These are phyloP conservation scores for Erythrolamprus reginae DNA, from an alignment of 2,113 vertebrate species.

Conservation along the genomic window DNA sequence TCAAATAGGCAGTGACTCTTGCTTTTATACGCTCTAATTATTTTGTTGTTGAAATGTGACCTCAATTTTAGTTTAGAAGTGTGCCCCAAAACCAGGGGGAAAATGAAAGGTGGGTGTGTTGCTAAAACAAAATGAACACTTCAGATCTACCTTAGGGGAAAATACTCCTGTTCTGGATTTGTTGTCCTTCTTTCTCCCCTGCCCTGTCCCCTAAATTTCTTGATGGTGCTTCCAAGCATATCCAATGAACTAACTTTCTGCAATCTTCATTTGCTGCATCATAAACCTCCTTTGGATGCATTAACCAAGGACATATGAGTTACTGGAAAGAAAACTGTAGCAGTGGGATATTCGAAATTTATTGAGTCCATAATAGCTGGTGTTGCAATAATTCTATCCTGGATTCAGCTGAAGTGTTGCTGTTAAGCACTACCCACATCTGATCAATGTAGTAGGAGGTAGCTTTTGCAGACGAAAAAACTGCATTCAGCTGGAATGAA, in stretches of 20 bases:
- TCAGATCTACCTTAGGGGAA: slow-evolving; percentile 12
- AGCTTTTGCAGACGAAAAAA: accelerated
- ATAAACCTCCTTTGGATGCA: slow-evolving; percentile 18
- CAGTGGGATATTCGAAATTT: slow-evolving; percentile 10
- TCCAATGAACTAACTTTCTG: slow-evolving; percentile 21
- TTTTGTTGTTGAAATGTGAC: neutral
- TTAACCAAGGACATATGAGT: slow-evolving; percentile 18
- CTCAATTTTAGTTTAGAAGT: neutral
- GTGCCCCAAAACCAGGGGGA: neutral
- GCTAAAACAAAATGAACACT: slow-evolving; percentile 15
- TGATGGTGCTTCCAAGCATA: slow-evolving; percentile 12
- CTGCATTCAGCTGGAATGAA: slow-evolving; percentile 17
- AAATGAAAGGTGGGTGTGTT: slow-evolving; percentile 17
- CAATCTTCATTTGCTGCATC: slow-evolving; percentile 24
- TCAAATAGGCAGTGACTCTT: neutral
- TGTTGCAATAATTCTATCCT: neutral
- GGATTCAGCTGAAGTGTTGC: slow-evolving; percentile 16
- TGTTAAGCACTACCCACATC: slow-evolving; percentile 6
- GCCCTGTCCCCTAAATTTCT: neutral
- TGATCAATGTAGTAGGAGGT: neutral
- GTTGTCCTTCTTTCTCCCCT: neutral
- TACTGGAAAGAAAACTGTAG: slow-evolving; percentile 29
- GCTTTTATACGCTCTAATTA: neutral
- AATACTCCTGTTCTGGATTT: slow-evolving; percentile 20
- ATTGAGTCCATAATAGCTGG: neutral